phyloP scores from a whole-genome alignment of 2,888 invertebrate genomes.

The Apamea crenata region DNA sequence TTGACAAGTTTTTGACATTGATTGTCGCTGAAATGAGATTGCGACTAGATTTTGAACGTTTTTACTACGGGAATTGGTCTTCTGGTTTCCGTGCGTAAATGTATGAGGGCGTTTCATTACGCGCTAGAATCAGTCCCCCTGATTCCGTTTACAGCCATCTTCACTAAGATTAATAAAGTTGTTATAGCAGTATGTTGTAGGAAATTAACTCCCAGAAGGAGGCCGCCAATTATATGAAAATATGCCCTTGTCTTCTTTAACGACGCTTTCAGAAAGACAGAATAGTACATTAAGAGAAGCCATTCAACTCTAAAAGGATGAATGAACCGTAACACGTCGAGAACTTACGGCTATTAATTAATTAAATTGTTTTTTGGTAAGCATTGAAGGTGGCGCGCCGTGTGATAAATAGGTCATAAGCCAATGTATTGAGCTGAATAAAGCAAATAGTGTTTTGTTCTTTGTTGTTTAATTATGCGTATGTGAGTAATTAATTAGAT shows the following conservation, averaged over 20 bases:
- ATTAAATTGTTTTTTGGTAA: conserved; percentile 43
- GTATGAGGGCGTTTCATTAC: neutral
- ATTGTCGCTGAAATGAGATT: too few species aligned
- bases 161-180: neutral
- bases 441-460: conserved; percentile 28
- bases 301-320: conserved; percentile 43
- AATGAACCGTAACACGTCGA: conserved; percentile 30
- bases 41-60: too few species aligned
- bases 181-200: neutral
- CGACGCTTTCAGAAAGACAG: neutral
- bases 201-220: neutral
- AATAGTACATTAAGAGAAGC: neutral
- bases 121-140: neutral
- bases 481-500: conserved; percentile 13
- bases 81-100: neutral
- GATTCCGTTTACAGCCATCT: neutral
- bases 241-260: neutral
- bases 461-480: neutral
- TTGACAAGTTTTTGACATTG: too few species aligned
- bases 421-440: conserved; percentile 22
- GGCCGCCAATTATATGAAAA: conserved; percentile 3
- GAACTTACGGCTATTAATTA: conserved; percentile 40
- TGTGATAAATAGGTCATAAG: conserved; percentile 32
- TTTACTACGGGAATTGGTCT: too few species aligned
- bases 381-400: conserved; percentile 2